Evolutionary conservation across 2,113 vertebrate species (phyloP), one percentile per base, ranked within the genome.

Genomic region (Scomber scombrus): DNA sequence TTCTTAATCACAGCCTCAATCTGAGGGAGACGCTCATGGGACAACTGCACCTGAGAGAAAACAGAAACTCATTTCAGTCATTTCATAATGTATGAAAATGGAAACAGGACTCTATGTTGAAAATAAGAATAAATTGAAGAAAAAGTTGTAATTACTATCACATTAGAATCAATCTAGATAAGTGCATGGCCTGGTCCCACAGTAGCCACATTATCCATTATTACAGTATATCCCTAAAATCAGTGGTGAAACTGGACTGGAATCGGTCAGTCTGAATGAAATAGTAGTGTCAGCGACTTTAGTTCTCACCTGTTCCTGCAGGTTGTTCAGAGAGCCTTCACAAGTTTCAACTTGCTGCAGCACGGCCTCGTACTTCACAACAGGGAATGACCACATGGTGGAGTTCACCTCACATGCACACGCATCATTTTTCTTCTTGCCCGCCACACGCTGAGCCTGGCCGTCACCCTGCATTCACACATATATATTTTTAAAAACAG

Each of bases 391-490:
- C 93, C 93, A 95, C 52, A 49, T 1, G 7, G 26, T 77, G 61
- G 87, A 71, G 79, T 92, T 75, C 40, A 95, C 85, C 10, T 65
- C 26, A 46, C 95, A 95, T 31, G 75, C 62, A 55, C 94, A 95
- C 0, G 85, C 74, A 9, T 50, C 86, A 0, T 78, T 1, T 13
- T 31, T 63, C 58, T n/a, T 80, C 51, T 18, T 18, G 11, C 94
- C 93, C 0, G 1, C 5, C 11, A 94, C 62, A 0, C 13, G 86
- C 70, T 90, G 78, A 19, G 82, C 21, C 16, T 75, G 18, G n/a
- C 60, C 26, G 1, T 60, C 61, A 13, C 0, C 81, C 94, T 92
- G 80, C 15, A 9, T 3, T 60, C 14, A 34, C 26, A 34, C 57
- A 31, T 60, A 31, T 34, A 16, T 2, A 26, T 26, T 26, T 31